phyloP scores from a whole-genome alignment of 2,797 vertebrate species.

The Mastacembelus armatus region DNA sequence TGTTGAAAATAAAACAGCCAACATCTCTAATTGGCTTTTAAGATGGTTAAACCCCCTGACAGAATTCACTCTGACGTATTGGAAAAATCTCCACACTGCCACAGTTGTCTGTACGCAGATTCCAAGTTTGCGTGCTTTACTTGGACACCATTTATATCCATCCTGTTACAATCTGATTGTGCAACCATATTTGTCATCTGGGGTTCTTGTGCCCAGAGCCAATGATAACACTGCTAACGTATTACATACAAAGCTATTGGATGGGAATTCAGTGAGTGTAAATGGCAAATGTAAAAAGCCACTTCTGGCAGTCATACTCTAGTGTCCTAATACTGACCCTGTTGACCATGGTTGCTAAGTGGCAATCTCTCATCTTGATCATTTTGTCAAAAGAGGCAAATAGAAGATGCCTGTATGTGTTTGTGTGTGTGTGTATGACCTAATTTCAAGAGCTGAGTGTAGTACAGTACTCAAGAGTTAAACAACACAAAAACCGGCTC shows the following conservation, averaged over 20 bases:
- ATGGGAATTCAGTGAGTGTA: constrained; percentile 46
- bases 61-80: constrained; percentile 65
- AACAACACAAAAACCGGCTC: constrained; percentile 61
- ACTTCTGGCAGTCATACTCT: constrained; percentile 13
- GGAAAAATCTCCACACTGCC: constrained; percentile 59
- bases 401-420: constrained; percentile 33
- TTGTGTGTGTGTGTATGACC: constrained; percentile 61
- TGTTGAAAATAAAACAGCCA: constrained; percentile 60
- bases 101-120: constrained; percentile 29
- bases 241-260: constrained; percentile 60
- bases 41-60: constrained; percentile 63
- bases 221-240: constrained; percentile 73
- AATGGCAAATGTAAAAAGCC: constrained; percentile 31
- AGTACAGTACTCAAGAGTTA: constrained; percentile 44
- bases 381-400: constrained; percentile 53
- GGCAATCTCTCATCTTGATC: constrained; percentile 69
- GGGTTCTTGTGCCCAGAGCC: constrained; percentile 54
- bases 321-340: constrained; percentile 29
- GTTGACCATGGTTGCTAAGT: constrained; percentile 66
- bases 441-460: constrained; percentile 60
- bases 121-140: constrained; percentile 57
- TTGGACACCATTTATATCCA: constrained; percentile 58
- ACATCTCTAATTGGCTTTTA: constrained; percentile 66
- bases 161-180: constrained; percentile 65
- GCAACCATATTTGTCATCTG: constrained; percentile 69